Evolutionary conservation across 2,113 vertebrate genomes (phyloP).

Genomic region (Labrus mixtus): DNA sequence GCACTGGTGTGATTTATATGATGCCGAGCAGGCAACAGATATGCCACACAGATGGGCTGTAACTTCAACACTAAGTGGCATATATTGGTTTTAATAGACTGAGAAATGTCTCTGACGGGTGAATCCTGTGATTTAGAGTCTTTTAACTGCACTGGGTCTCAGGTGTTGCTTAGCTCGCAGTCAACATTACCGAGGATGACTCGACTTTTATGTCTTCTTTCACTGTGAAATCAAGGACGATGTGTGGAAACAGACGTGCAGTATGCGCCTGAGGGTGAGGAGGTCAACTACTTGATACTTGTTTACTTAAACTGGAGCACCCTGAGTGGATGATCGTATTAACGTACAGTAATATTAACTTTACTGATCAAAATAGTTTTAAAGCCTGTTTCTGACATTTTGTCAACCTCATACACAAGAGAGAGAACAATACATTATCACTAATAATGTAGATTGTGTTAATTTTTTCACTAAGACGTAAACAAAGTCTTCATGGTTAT

Average conservation of each 20-base stretch:
- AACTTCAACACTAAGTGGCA: slow-evolving; percentile 75
- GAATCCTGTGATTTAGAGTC: slow-evolving; percentile 67
- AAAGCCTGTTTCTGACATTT: too few species aligned
- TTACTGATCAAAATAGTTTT: too few species aligned
- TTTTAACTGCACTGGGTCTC: slow-evolving; percentile 61
- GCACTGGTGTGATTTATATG: slow-evolving; percentile 70
- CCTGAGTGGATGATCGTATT: not conserved
- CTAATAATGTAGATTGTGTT: too few species aligned
- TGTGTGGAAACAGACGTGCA: slow-evolving; percentile 6
- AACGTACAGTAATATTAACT: not conserved
- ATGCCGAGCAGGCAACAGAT: slow-evolving; percentile 59
- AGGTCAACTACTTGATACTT: not conserved
- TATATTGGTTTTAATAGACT: slow-evolving; percentile 79
- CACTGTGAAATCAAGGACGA: slow-evolving; percentile 5
- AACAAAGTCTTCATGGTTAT: too few species aligned
- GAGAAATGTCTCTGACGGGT: slow-evolving; percentile 68
- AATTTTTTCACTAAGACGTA: too few species aligned
- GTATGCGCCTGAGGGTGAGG: not conserved
- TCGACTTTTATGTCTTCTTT: slow-evolving; percentile 55
- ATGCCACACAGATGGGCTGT: slow-evolving; percentile 74
- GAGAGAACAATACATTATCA: too few species aligned
- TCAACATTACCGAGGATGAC: slow-evolving; percentile 52
- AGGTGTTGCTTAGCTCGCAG: slow-evolving; percentile 68
- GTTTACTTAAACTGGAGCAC: not conserved
- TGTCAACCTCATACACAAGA: too few species aligned